These are phyloP conservation scores for Falcaria lacertinaria DNA, from an alignment of 2,888 invertebrate species.

Conservation along the genomic window DNA sequence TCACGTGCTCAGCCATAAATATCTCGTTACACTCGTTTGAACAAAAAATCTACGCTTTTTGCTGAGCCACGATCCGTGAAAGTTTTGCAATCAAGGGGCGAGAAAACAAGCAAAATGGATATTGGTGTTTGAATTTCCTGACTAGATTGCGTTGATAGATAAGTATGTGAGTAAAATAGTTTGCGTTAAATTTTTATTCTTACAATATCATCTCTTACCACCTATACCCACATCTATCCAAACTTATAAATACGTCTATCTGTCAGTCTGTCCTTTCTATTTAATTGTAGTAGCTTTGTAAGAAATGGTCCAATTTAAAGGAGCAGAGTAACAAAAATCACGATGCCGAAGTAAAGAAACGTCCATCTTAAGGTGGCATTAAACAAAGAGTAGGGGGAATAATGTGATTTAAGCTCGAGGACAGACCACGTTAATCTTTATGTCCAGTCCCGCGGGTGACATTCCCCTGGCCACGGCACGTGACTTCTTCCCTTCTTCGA, in stretches of 20 bases:
- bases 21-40: constrained; percentile 55
- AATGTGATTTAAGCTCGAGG: constrained; percentile 72
- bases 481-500: constrained; percentile 44
- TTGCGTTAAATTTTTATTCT: too few species aligned
- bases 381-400: constrained; percentile 57
- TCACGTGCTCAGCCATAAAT: constrained; percentile 57
- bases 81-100: constrained; percentile 60
- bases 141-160: constrained; percentile 8
- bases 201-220: too few species aligned
- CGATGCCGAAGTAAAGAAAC: constrained; percentile 35
- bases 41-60: constrained; percentile 56
- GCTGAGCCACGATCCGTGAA: constrained; percentile 41
- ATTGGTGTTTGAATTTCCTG: constrained; percentile 9
- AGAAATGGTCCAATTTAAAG: constrained; percentile 14
- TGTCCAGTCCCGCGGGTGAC: constrained; percentile 56
- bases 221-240: too few species aligned
- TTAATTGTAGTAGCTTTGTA: constrained; percentile 1
- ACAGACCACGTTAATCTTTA: constrained; percentile 71
- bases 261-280: too few species aligned
- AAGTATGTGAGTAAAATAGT: constrained; percentile 2
- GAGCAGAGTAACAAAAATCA: constrained; percentile 35
- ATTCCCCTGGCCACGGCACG: constrained; percentile 50
- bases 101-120: constrained; percentile 46
- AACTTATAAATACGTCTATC: too few species aligned
- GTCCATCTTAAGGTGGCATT: constrained; percentile 53